Evolutionary conservation across 2,113 vertebrate species (phyloP).

Genomic region (Heloderma charlesbogerti): DNA sequence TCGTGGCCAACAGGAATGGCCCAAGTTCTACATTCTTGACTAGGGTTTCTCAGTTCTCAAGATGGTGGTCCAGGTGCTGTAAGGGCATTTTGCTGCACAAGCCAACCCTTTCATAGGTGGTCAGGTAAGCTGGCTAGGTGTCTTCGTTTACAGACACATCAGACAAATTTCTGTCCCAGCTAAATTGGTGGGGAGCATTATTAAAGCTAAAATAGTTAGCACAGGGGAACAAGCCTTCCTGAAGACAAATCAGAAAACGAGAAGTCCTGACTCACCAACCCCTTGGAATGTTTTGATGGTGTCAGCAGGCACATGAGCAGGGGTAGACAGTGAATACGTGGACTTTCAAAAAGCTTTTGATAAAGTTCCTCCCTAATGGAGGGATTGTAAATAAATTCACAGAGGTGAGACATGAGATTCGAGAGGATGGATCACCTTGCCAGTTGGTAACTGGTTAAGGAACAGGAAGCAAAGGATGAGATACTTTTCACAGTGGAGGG

Average conservation of each 20-base stretch:
- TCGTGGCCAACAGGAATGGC: not conserved
- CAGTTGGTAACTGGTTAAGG: not conserved
- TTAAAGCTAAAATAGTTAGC: not conserved
- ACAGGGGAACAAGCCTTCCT: not conserved
- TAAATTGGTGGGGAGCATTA: not conserved
- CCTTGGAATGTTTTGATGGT: not conserved
- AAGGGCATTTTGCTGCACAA: too few species aligned
- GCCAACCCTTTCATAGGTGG: too few species aligned
- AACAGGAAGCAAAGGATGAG: not conserved
- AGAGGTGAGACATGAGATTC: not conserved
- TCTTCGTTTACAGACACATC: not conserved
- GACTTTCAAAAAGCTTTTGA: not conserved
- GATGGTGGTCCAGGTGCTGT: too few species aligned
- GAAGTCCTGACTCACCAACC: not conserved
- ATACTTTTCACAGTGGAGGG: not conserved
- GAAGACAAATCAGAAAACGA: not conserved
- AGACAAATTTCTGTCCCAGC: not conserved
- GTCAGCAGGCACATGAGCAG: not conserved
- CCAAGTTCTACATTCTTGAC: not conserved
- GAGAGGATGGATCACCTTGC: not conserved
- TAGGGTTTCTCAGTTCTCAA: too few species aligned
- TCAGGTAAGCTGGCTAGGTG: too few species aligned
- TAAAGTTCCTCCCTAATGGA: not conserved
- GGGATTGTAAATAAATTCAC: not conserved
- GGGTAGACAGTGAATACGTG: not conserved